These are phyloP conservation scores for Drosophila sucinea DNA, from an alignment of 1,140 invertebrate species.

Conservation along the genomic window DNA sequence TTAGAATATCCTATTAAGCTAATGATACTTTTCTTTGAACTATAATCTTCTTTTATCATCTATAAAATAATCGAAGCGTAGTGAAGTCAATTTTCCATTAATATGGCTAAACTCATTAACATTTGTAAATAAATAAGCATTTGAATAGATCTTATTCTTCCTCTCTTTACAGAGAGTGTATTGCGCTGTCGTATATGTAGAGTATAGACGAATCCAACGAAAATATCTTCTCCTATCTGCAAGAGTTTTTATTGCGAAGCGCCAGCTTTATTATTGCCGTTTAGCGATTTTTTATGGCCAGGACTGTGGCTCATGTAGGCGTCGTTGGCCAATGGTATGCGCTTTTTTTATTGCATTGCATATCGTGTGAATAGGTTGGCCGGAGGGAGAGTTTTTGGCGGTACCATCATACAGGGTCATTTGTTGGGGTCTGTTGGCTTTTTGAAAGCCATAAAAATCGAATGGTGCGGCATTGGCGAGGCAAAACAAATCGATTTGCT, in stretches of 20 bases:
- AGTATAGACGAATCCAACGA: background rate
- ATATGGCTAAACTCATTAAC: no score
- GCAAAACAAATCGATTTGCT: constrained; percentile 78
- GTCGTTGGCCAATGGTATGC: constrained; percentile 43
- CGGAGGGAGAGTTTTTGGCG: background rate
- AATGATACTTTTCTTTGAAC: no score
- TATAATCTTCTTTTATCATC: no score
- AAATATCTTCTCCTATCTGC: constrained; percentile 26
- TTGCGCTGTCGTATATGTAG: background rate
- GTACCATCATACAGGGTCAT: constrained; percentile 45
- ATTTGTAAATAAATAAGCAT: no score
- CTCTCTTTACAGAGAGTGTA: background rate
- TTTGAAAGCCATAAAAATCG: constrained; percentile 77
- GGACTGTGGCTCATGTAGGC: constrained; percentile 47
- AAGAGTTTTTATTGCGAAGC: constrained; percentile 59
- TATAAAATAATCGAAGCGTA: no score
- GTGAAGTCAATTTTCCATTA: no score
- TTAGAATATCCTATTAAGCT: no score
- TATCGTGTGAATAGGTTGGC: background rate
- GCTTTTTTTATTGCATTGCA: constrained; percentile 69
- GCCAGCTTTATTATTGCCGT: constrained; percentile 74
- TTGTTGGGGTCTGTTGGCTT: constrained; percentile 70
- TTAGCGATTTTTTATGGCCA: constrained; percentile 75
- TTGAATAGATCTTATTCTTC: no score
- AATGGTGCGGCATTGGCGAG: constrained; percentile 55